A percentile compares a stretch with the other conserved stretches of the same genome.
These are phyloP conservation scores for Boloria selene DNA, from an alignment of 2,888 invertebrate species.

Conservation along the genomic window DNA sequence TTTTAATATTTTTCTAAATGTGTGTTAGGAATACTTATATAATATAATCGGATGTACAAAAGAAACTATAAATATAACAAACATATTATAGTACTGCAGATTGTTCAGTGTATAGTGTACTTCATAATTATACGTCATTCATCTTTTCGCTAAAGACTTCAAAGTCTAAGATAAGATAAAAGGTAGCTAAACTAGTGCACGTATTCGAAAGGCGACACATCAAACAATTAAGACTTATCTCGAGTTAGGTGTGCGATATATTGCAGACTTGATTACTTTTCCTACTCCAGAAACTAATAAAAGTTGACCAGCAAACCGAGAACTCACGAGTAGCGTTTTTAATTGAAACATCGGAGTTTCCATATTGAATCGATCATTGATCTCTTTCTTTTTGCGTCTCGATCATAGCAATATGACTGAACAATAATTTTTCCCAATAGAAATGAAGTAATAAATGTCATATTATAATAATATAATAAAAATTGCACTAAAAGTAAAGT, in stretches of 20 bases:
- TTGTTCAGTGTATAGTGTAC: too few species aligned
- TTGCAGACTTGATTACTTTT: slow-evolving; percentile 74
- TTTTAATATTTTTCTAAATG: too few species aligned
- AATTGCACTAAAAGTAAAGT: slow-evolving; percentile 15
- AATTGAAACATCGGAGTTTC: slow-evolving; percentile 63
- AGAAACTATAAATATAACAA: too few species aligned
- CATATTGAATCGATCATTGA: slow-evolving; percentile 46
- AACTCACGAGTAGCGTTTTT: slow-evolving; percentile 61
- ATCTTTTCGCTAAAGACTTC: slow-evolving; percentile 41
- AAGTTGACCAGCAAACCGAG: slow-evolving; percentile 70
- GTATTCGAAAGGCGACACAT: slow-evolving; percentile 55
- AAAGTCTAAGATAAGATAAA: slow-evolving; percentile 52
- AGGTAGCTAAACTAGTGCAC: slow-evolving; percentile 43
- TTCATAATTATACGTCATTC: too few species aligned
- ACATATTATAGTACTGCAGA: too few species aligned
- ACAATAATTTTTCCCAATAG: slow-evolving; percentile 8
- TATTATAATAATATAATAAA: slow-evolving; percentile 1
- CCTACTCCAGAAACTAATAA: slow-evolving; percentile 71
- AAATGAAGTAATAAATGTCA: slow-evolving; percentile 2
- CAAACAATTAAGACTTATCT: slow-evolving; percentile 73
- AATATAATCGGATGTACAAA: too few species aligned
- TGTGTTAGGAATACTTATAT: too few species aligned
- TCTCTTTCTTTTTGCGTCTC: slow-evolving; percentile 31
- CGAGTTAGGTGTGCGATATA: slow-evolving; percentile 65
- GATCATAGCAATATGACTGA: slow-evolving; percentile 15